A percentile compares a stretch with the other conserved stretches of the same genome.
phyloP scores from a whole-genome alignment of 2,113 vertebrate genomes.

The Mandrillus leucophaeus region DNA sequence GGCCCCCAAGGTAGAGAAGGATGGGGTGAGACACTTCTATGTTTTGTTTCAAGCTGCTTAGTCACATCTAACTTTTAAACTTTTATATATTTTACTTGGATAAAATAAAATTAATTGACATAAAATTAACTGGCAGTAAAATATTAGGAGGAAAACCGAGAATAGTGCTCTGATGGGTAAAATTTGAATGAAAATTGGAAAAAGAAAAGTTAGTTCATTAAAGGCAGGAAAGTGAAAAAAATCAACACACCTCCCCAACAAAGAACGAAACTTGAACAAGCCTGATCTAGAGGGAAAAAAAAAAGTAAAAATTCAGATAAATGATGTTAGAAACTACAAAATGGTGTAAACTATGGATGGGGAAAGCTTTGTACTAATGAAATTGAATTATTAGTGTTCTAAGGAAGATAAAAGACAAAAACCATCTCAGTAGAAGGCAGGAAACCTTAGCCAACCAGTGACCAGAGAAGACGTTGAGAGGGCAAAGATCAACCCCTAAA shows the following conservation, averaged over 20 bases:
- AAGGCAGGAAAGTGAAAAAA: background rate
- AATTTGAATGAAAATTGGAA: slow-evolving; percentile 54
- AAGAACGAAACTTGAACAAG: slow-evolving; percentile 19
- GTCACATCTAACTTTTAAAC: slow-evolving; percentile 34
- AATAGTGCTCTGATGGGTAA: background rate
- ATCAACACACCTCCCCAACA: background rate
- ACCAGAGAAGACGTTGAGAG: background rate
- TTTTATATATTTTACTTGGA: background rate
- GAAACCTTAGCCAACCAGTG: background rate
- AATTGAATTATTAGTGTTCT: background rate
- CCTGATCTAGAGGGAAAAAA: background rate
- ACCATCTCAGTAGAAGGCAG: background rate
- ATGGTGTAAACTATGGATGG: background rate
- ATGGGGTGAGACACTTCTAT: background rate
- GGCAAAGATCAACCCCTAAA: background rate
- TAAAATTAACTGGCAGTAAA: slow-evolving; percentile 50
- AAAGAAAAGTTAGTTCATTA: slow-evolving; percentile 46
- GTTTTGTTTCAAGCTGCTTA: background rate
- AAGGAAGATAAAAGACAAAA: background rate
- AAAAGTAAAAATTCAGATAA: background rate
- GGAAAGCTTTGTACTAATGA: background rate
- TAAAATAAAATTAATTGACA: slow-evolving; percentile 52
- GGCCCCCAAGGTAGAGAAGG: background rate
- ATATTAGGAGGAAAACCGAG: slow-evolving; percentile 42
- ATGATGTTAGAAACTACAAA: slow-evolving; percentile 31